A percentile compares a stretch with the other conserved stretches of the same genome.
These are phyloP conservation scores for Meteorus cinctellus DNA, from an alignment of 2,888 invertebrate species.

Conservation along the genomic window DNA sequence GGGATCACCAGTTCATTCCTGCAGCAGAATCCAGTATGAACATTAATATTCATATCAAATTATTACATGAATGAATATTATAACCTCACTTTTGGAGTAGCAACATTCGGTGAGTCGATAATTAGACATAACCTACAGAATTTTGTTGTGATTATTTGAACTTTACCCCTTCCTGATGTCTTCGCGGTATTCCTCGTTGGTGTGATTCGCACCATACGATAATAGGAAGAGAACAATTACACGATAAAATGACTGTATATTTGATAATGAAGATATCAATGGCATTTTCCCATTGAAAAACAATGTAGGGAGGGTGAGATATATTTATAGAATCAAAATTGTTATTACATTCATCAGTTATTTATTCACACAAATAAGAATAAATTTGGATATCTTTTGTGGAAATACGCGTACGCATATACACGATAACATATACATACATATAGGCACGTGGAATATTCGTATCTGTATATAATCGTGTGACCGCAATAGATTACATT, in stretches of 20 bases:
- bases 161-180: background rate
- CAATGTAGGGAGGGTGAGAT: too few relatives aligned
- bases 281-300: too few relatives aligned
- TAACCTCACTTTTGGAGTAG: background rate
- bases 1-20: background rate
- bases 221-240: too few relatives aligned
- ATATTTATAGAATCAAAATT: background rate
- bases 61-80: background rate
- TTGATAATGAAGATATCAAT: too few relatives aligned
- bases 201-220: too few relatives aligned
- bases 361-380: constrained; percentile 50
- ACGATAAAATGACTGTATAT: too few relatives aligned
- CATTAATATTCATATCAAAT: background rate
- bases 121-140: background rate
- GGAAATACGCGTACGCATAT: constrained; percentile 35
- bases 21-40: background rate
- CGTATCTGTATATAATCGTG: constrained; percentile 48
- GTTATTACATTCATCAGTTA: constrained; percentile 19
- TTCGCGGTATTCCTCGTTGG: background rate
- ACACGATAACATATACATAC: constrained; percentile 35
- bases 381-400: constrained; percentile 47
- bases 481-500: constrained; percentile 47
- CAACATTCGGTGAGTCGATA: background rate
- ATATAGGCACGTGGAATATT: constrained; percentile 26
- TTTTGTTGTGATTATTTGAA: background rate